A percentile compares a stretch with the other conserved stretches of the same genome.
Evolutionary conservation across 2,797 vertebrate species (phyloP).

Genomic region (Rallus crepitans): DNA sequence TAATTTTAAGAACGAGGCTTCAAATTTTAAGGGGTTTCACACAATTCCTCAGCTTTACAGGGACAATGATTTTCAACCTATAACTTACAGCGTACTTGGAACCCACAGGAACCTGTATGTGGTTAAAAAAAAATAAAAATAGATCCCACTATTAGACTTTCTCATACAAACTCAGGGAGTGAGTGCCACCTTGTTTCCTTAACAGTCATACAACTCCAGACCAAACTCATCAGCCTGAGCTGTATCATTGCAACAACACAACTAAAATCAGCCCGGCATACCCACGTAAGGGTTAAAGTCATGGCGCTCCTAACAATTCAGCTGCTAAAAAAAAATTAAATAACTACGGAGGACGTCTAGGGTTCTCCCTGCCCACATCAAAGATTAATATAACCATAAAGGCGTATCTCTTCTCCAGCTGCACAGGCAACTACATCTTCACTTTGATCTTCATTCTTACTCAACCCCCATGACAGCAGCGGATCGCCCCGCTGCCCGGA

Average conservation of each 20-base stretch:
- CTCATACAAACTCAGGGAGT: fast-evolving
- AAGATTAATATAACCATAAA: neutral
- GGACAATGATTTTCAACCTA: fast-evolving
- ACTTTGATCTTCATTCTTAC: neutral
- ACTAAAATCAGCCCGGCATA: fast-evolving
- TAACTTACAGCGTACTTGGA: neutral
- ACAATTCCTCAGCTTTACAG: neutral
- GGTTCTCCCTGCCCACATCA: neutral
- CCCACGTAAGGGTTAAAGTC: fast-evolving
- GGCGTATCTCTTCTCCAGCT: neutral
- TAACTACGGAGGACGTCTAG: too few relatives aligned
- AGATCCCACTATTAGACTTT: neutral
- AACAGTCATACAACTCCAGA: neutral
- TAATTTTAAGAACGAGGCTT: neutral
- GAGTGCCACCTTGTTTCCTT: neutral
- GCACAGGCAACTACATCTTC: neutral
- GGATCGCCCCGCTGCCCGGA: too few relatives aligned
- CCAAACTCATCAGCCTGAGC: neutral
- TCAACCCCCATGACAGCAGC: neutral
- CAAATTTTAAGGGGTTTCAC: neutral
- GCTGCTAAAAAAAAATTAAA: fast-evolving
- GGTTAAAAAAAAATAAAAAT: fast-evolving
- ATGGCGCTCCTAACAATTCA: fast-evolving
- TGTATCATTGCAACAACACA: fast-evolving
- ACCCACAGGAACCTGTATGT: neutral